A percentile compares a stretch with the other conserved stretches of the same genome.
These are phyloP conservation scores for Xenopus tropicalis DNA, from an alignment of 2,113 vertebrate genomes.

Conservation along the genomic window UCB_Xtro_10.0 CM004450.2:107408001-107408500, in stretches of 20 bases:
- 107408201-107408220: slow-evolving; percentile 12
- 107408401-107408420: too few species aligned
- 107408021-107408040: too few species aligned
- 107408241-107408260: slow-evolving; percentile 1
- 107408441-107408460: too few species aligned
- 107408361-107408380: too few species aligned
- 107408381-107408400: too few species aligned
- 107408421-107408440: too few species aligned
- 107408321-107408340: too few species aligned
- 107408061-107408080: background rate
- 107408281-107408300: slow-evolving; percentile 14
- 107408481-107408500: too few species aligned
- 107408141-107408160: background rate
- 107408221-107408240: slow-evolving; percentile 23
- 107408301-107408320: background rate
- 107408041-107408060: too few species aligned
- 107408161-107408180: background rate
- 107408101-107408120: background rate
- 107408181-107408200: background rate
- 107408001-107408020: too few species aligned
- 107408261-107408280: slow-evolving; percentile 14
- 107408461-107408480: too few species aligned
- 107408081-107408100: background rate
- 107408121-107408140: slow-evolving; percentile 7
- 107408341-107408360: too few species aligned